These are phyloP conservation scores for Leptinotarsa undecemlineata DNA, from an alignment of 1,140 invertebrate species.

Conservation along the genomic window DNA sequence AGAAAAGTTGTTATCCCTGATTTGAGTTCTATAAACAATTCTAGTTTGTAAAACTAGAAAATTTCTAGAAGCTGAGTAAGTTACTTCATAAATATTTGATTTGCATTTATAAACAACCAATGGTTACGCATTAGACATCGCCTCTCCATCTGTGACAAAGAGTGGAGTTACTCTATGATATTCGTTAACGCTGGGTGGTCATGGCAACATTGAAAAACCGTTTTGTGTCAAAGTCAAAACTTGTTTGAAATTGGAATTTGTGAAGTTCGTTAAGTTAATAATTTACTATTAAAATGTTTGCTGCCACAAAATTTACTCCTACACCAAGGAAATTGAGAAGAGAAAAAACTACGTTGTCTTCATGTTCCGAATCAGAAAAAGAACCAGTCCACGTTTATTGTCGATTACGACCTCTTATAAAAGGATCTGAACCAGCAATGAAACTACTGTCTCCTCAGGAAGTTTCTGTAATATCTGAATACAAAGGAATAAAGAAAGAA, in stretches of 20 bases:
- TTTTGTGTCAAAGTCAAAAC: background rate
- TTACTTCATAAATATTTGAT: too few species aligned
- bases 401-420: conserved; percentile 75
- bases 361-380: conserved; percentile 40
- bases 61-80: too few species aligned
- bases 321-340: conserved; percentile 32
- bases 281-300: conserved; percentile 28
- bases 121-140: too few species aligned
- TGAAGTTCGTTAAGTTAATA: background rate
- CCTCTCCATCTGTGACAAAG: too few species aligned
- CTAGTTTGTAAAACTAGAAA: too few species aligned
- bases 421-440: conserved; percentile 70
- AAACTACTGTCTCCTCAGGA: conserved; percentile 71
- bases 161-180: too few species aligned
- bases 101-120: too few species aligned
- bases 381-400: conserved; percentile 87
- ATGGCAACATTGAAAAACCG: background rate
- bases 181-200: too few species aligned
- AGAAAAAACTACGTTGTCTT: conserved; percentile 39
- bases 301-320: conserved; percentile 34
- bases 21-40: too few species aligned
- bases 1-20: too few species aligned
- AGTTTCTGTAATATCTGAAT: conserved; percentile 68
- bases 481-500: conserved; percentile 64
- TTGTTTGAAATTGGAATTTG: background rate